Base-by-base conservation (phyloP, 1,140 invertebrate genomes). In the Drosophila arawakana region DNA sequence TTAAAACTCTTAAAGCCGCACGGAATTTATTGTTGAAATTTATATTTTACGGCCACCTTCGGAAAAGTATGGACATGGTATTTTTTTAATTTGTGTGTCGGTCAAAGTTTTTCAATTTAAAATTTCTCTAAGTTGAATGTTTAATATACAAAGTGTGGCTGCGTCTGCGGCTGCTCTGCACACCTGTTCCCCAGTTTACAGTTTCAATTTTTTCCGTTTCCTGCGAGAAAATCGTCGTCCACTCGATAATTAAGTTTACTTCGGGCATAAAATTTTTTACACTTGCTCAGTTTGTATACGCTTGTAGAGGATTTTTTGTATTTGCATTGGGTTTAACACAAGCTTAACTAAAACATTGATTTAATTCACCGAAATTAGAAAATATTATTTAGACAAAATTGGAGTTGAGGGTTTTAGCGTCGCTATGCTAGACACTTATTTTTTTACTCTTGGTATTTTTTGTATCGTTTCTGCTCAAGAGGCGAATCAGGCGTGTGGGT, bases 81-180 rank as follows among this genome's bases (percentile, higher is more conserved):
- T 66, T 83, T 83, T 86, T 89, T 88, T 80, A 88, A 83, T 88
- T 88, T 88, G 73, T 80, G 67, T 57, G 66, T 66, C 73, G 73
- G 84, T 77, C 76, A 83, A 88, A 88, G 80, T 88, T 88, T 88
- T 88, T 88, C 83, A 88, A 88, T 88, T 88, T 88, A 89, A 88
- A 88, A 83, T 83, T 74, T 86, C 63, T 72, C 70, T 72, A 73
- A 82, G 80, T 83, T 73, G 72, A 52, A 83, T 74, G 89, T 89
- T 80, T 89, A 89, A 88, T 88, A 89, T 80, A 86, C 76, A 86
- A 80, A 88, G 80, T 47, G 61, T 61, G 54, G 73, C 46, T 71
- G 21, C 46, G 25, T 5, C 25, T 5, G 25, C 25, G 25, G 46
- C 54, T 65, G 78, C 75, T 72, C 47, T 37, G 76, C 73, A 74